Conservation (phyloP, 2,888 invertebrate genomes). For the Machimus atricapillus region DNA sequence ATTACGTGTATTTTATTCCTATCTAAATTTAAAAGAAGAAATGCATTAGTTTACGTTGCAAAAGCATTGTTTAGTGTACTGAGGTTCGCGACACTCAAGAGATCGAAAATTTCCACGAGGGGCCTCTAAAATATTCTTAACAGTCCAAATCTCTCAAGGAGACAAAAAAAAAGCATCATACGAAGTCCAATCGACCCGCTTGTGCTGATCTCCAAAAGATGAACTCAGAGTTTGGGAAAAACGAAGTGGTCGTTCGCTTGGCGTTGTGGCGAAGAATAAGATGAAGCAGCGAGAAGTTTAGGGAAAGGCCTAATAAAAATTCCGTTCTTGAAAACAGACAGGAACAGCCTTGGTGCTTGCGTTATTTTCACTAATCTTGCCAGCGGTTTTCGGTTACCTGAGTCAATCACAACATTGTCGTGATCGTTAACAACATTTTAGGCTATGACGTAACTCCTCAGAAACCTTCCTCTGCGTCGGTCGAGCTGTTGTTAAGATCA, state of each 20-base stretch:
- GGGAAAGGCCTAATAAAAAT: slow-evolving; percentile 1
- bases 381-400: neutral
- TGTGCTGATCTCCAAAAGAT: neutral
- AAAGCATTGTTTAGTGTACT: neutral
- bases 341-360: slow-evolving; percentile 8
- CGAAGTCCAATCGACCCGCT: neutral
- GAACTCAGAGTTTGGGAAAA: neutral
- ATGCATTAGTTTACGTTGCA: neutral
- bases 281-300: neutral
- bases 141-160: neutral
- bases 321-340: neutral
- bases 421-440: neutral
- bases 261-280: neutral
- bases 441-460: slow-evolving; percentile 18
- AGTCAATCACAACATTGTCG: neutral
- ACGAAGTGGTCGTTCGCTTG: neutral
- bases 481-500: slow-evolving; percentile 1
- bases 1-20: too few relatives aligned
- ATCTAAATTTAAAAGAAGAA: neutral
- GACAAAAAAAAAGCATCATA: slow-evolving; percentile 7
- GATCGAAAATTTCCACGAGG: neutral
- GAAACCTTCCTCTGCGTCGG: neutral
- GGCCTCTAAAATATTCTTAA: slow-evolving; percentile 17
- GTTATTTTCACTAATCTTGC: neutral
- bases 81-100: neutral